phyloP scores from a whole-genome alignment of 2,888 invertebrate species.

The Tachina lurida region DNA sequence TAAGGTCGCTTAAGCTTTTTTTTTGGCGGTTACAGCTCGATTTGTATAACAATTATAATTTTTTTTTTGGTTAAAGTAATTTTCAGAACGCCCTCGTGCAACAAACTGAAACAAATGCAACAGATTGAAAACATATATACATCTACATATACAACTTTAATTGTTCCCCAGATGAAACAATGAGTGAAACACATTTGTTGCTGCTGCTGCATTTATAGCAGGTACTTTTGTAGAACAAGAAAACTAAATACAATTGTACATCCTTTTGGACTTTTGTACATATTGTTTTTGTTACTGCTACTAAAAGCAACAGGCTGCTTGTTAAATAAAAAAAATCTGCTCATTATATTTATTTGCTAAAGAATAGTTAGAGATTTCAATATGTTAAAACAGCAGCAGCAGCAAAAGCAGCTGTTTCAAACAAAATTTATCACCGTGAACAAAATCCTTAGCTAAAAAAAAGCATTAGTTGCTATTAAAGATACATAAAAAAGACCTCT shows the following conservation, averaged over 20 bases:
- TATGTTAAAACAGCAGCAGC: slow-evolving; percentile 19
- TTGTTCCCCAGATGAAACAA: slow-evolving; percentile 35
- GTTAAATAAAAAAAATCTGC: slow-evolving; percentile 16
- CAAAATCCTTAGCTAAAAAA: neutral
- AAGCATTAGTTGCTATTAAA: neutral
- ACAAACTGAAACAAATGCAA: slow-evolving; percentile 49
- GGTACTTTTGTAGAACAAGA: slow-evolving; percentile 51
- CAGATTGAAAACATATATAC: slow-evolving; percentile 51
- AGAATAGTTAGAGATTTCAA: slow-evolving; percentile 9
- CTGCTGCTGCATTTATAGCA: slow-evolving; percentile 13
- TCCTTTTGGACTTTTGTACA: slow-evolving; percentile 11
- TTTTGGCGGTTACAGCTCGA: too few relatives aligned
- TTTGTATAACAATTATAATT: too few relatives aligned
- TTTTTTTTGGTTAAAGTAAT: too few relatives aligned
- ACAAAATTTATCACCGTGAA: slow-evolving; percentile 4
- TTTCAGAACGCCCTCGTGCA: neutral
- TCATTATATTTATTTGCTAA: slow-evolving; percentile 4
- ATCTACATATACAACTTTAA: slow-evolving; percentile 26
- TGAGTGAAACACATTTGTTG: slow-evolving; percentile 46
- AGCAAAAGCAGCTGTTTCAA: slow-evolving; percentile 39
- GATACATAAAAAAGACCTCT: slow-evolving; percentile 9
- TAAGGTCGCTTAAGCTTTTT: too few relatives aligned
- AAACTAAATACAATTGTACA: slow-evolving; percentile 16
- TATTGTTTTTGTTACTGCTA: slow-evolving; percentile 11
- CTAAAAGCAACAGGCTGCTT: slow-evolving; percentile 41